phyloP scores from a whole-genome alignment of 37 sponge, comb jelly and placozoan genomes.

The Aphrocallistes beatrix region DNA sequence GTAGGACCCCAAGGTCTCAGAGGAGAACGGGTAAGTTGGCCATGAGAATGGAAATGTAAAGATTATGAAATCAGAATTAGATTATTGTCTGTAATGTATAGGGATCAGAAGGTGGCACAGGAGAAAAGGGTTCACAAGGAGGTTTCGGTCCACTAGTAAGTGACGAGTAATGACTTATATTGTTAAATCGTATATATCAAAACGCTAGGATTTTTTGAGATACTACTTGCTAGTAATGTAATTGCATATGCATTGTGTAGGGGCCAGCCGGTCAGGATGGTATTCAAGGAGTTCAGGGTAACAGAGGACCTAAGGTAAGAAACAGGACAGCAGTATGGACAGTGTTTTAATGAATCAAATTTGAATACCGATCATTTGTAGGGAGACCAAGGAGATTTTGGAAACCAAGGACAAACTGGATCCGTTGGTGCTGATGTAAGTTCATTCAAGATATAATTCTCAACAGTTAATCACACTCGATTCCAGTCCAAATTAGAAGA shows the following conservation, averaged over 20 bases:
- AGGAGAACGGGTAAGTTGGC: background rate
- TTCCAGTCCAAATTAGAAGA: background rate
- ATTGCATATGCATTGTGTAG: background rate
- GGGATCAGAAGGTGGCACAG: background rate
- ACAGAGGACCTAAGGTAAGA: background rate
- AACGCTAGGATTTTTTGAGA: too few relatives aligned
- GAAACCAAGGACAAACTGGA: background rate
- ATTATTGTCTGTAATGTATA: background rate
- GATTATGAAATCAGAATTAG: background rate
- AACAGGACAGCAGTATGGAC: background rate
- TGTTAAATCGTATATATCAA: too few relatives aligned
- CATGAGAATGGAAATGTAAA: background rate
- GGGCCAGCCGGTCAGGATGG: background rate
- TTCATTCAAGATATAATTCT: too few relatives aligned
- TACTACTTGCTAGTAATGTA: background rate
- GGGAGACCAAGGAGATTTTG: background rate
- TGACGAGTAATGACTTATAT: too few relatives aligned
- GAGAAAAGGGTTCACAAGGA: background rate
- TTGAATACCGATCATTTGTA: background rate
- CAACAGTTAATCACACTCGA: background rate
- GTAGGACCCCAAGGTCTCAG: background rate
- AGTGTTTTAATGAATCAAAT: background rate
- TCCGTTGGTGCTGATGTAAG: background rate
- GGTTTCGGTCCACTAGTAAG: background rate
- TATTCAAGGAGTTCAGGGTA: background rate